These are phyloP conservation scores for Carollia perspicillata DNA, from an alignment of 2,113 vertebrate species.

Conservation along the genomic window DNA sequence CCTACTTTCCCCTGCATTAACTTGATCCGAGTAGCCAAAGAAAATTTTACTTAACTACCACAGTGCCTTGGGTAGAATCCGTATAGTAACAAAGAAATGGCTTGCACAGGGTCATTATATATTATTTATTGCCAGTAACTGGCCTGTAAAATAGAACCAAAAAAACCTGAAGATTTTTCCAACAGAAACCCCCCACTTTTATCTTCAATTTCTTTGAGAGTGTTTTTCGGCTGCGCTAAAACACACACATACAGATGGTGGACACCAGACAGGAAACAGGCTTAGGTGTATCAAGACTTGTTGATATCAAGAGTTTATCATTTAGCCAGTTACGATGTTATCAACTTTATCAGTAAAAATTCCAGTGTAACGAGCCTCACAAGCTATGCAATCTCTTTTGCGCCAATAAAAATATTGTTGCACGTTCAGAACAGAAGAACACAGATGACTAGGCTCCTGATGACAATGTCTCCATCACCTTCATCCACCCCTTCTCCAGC, in stretches of 20 bases:
- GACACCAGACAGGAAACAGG: neutral
- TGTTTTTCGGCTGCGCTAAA: neutral
- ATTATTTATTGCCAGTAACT: neutral
- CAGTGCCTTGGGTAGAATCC: neutral
- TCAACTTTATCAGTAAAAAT: neutral
- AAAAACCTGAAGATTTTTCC: neutral
- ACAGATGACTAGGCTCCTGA: neutral
- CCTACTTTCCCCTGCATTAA: neutral
- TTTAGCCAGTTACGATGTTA: neutral
- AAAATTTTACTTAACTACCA: neutral
- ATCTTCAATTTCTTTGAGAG: neutral
- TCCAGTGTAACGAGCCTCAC: neutral
- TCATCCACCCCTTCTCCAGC: neutral
- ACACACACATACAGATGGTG: neutral
- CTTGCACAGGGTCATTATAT: neutral
- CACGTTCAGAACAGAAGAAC: neutral
- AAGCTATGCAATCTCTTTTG: neutral
- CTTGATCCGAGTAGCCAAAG: neutral
- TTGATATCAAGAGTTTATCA: neutral
- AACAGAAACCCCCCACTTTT: neutral
- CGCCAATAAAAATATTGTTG: neutral
- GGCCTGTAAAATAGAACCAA: conserved; percentile 14
- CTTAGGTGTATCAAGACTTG: neutral
- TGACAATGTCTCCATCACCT: neutral
- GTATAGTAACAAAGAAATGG: neutral